These are phyloP conservation scores for Rhegmatorhina hoffmannsi DNA, from an alignment of 2,113 vertebrate genomes.

Conservation along the genomic window DNA sequence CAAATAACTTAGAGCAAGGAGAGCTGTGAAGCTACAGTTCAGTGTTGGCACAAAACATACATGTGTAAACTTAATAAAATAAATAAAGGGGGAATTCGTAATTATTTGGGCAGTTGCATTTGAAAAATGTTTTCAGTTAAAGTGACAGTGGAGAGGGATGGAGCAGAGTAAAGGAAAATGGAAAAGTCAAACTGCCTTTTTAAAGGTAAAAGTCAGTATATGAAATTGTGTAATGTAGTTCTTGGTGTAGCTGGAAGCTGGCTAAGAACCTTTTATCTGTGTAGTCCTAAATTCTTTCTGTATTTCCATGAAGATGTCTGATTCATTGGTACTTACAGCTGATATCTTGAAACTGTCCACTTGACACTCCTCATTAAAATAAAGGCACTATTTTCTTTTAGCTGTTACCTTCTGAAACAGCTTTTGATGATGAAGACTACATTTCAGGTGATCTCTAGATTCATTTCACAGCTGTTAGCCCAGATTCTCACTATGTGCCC, in stretches of 20 bases:
- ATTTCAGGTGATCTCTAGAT: background rate
- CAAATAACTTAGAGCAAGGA: background rate
- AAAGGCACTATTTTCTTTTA: background rate
- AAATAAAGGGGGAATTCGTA: background rate
- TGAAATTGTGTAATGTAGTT: background rate
- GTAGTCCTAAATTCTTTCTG: background rate
- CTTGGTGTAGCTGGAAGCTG: background rate
- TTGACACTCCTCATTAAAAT: constrained; percentile 5
- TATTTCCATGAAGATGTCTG: background rate
- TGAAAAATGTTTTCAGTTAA: background rate
- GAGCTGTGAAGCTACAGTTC: background rate
- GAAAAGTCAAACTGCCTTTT: background rate
- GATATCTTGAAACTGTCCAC: background rate
- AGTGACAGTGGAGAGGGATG: background rate
- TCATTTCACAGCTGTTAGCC: background rate
- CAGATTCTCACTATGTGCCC: background rate
- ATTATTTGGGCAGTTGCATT: background rate
- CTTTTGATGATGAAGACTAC: background rate
- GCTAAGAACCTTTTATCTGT: background rate
- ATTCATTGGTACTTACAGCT: background rate
- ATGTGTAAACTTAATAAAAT: background rate
- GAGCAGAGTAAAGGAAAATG: background rate
- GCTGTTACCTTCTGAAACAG: background rate
- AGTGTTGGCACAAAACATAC: background rate
- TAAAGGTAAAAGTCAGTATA: background rate